A percentile compares a stretch with the other conserved stretches of the same genome.
Evolutionary conservation across 2,797 vertebrate genomes (phyloP).

Genomic region (Adelosebastes latens): DNA sequence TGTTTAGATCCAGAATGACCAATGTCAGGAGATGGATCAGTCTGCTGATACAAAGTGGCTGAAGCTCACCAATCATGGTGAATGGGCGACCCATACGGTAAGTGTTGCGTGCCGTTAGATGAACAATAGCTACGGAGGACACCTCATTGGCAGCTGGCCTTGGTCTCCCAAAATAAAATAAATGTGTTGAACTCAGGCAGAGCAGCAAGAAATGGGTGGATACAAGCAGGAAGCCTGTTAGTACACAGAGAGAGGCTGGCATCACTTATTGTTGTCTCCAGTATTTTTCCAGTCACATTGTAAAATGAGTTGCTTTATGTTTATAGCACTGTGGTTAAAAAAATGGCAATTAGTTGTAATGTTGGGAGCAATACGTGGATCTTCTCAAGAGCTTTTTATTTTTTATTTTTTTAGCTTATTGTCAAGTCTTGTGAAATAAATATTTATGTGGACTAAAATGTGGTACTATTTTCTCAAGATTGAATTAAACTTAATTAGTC

Average conservation of each 20-base stretch:
- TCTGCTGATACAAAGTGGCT: constrained; percentile 91
- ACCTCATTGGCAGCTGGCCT: constrained; percentile 12
- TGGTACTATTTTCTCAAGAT: not conserved
- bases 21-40: constrained; percentile 95
- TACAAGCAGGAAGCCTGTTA: constrained; percentile 25
- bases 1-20: constrained; percentile 96
- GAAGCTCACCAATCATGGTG: constrained; percentile 89
- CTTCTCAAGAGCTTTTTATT: not conserved
- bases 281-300: constrained; percentile 31
- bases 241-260: not conserved
- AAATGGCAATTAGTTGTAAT: not conserved
- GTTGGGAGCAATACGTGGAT: not conserved
- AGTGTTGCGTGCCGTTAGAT: not conserved
- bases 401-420: not conserved
- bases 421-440: not conserved
- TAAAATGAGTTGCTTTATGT: not conserved
- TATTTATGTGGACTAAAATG: not conserved
- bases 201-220: not conserved
- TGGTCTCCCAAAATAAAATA: not conserved
- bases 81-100: constrained; percentile 93
- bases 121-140: not conserved
- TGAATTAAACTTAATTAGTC: not conserved
- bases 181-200: constrained; percentile 11
- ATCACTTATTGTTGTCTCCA: not conserved
- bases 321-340: not conserved